Evolutionary conservation across 2,113 vertebrate genomes (phyloP).

Genomic region (Nannospalax galili): DNA sequence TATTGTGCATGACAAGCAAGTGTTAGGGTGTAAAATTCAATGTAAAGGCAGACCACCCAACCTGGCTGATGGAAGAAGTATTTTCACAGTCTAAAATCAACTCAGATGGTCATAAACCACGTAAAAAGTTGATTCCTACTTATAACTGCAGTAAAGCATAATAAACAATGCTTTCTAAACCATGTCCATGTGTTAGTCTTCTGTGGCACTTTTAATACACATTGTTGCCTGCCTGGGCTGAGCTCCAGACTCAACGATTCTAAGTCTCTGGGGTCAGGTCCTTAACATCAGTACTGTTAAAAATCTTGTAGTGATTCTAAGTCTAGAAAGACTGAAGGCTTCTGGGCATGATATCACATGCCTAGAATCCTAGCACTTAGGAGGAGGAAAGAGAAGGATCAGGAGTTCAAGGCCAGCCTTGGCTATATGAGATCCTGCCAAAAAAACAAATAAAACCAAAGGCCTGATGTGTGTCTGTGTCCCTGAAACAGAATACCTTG

Average conservation of each 20-base stretch:
- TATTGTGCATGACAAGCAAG: neutral
- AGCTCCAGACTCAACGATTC: neutral
- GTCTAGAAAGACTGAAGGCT: neutral
- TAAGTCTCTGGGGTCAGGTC: neutral
- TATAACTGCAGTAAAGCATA: neutral
- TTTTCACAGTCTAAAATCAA: neutral
- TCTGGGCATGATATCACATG: neutral
- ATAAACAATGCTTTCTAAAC: neutral
- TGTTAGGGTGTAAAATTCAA: neutral
- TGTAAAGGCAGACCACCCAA: neutral
- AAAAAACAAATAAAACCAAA: neutral
- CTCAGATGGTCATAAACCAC: neutral
- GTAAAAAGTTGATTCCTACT: neutral
- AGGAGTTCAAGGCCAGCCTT: neutral
- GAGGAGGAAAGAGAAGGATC: neutral
- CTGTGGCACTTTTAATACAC: neutral
- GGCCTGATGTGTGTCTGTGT: neutral
- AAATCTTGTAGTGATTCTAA: neutral
- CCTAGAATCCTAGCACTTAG: neutral
- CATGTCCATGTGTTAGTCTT: neutral
- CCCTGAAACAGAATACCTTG: neutral
- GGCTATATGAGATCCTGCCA: neutral
- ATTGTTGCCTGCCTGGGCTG: neutral
- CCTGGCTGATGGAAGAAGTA: neutral
- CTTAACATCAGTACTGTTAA: neutral